Percentiles rank a stretch among this genome's conserved stretches.
Evolutionary conservation across 2,797 vertebrate species (phyloP).

Genomic region (Poeciliopsis turneri): DNA sequence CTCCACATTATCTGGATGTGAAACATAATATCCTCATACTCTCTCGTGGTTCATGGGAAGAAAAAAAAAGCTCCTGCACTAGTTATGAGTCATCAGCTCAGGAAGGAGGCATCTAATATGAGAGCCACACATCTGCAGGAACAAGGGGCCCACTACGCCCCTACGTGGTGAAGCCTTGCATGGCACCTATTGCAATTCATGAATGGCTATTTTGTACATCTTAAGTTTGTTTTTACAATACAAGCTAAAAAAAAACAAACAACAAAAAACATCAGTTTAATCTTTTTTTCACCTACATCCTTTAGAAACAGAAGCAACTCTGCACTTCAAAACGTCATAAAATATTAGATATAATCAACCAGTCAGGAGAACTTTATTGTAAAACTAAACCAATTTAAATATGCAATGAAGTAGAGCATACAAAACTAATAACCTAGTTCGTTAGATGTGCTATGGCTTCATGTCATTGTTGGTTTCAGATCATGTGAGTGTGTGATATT

Average conservation of each 20-base stretch:
- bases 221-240: conserved; percentile 1
- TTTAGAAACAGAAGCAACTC: neutral
- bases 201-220: conserved; percentile 41
- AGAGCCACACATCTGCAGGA: conserved; percentile 26
- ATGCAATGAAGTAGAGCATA: neutral
- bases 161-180: conserved; percentile 58
- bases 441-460: neutral
- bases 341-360: neutral
- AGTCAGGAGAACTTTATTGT: neutral
- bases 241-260: neutral
- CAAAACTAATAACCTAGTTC: conserved; percentile 1
- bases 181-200: conserved; percentile 34
- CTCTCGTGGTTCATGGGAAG: conserved; percentile 62
- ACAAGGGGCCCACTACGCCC: conserved; percentile 42
- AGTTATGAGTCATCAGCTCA: conserved; percentile 71
- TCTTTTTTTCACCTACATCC: neutral
- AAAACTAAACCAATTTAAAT: neutral
- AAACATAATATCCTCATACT: conserved; percentile 73
- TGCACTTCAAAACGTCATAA: neutral
- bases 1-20: conserved; percentile 38
- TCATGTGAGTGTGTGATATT: neutral
- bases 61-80: conserved; percentile 45
- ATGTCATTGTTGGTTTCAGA: neutral
- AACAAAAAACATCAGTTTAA: neutral
- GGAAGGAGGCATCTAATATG: conserved; percentile 48